Percentiles rank a stretch among this genome's conserved stretches.
Evolutionary conservation across 2,113 vertebrate genomes (phyloP).

Genomic region (Heterotis niloticus): DNA sequence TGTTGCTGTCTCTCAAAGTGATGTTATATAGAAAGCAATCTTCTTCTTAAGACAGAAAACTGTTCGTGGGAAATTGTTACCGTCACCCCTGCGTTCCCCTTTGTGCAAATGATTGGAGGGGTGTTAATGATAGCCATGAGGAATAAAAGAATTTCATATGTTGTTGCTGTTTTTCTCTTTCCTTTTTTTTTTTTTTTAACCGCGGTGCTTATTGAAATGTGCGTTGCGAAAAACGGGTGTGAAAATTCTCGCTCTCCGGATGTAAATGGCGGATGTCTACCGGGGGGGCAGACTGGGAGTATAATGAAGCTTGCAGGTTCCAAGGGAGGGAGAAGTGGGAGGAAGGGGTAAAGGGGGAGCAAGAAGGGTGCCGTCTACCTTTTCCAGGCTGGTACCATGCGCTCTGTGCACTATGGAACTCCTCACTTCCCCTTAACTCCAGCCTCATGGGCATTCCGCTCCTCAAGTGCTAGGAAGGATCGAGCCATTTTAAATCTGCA

Average conservation of each 20-base stretch:
- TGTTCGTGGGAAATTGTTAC: conserved; percentile 71
- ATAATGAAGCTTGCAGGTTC: conserved; percentile 31
- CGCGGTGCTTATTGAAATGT: conserved; percentile 61
- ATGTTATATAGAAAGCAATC: conserved; percentile 76
- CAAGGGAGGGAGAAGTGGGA: neutral
- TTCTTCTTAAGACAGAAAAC: conserved; percentile 72
- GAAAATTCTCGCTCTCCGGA: conserved; percentile 64
- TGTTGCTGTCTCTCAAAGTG: conserved; percentile 66
- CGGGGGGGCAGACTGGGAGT: conserved; percentile 41
- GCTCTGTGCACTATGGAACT: neutral
- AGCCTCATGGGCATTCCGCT: neutral
- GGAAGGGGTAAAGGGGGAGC: neutral
- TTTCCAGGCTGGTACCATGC: neutral
- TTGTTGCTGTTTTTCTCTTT: neutral
- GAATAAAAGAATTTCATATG: conserved; percentile 68
- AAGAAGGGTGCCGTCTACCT: neutral
- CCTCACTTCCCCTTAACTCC: neutral
- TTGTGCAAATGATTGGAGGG: conserved; percentile 63
- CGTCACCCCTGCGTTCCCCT: conserved; percentile 51
- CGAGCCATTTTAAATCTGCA: too few species aligned
- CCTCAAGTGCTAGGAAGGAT: neutral
- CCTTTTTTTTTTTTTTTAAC: conserved; percentile 14
- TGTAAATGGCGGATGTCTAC: conserved; percentile 59
- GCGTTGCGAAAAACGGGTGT: conserved; percentile 68
- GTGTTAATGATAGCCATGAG: conserved; percentile 50